phyloP scores from a whole-genome alignment of 2,113 vertebrate species.

The Silurus asotus region DNA sequence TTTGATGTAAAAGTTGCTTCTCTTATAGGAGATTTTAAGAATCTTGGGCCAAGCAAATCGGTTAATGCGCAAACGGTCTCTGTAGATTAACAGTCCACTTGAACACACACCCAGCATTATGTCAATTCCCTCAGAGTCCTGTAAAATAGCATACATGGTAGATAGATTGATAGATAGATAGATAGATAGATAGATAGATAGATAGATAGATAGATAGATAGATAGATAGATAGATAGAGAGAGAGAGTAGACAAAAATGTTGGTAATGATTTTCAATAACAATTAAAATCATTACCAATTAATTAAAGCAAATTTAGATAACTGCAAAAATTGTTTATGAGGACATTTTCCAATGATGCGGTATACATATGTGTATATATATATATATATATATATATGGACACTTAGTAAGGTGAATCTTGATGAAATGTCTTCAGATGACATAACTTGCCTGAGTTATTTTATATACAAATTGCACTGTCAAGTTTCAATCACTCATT shows the following conservation, averaged over 20 bases:
- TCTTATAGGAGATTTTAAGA: slow-evolving; percentile 98
- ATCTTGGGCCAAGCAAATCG: slow-evolving; percentile 99
- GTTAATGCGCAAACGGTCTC: slow-evolving; percentile 96
- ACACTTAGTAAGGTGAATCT: background rate
- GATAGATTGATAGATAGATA: too few relatives aligned
- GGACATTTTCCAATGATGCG: background rate
- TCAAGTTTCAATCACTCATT: background rate
- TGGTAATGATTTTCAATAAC: too few relatives aligned
- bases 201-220: too few relatives aligned
- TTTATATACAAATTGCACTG: background rate
- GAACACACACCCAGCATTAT: slow-evolving; percentile 98
- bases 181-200: too few relatives aligned
- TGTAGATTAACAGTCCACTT: slow-evolving; percentile 95
- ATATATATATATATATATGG: too few relatives aligned
- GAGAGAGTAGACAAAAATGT: background rate
- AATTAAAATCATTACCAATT: too few relatives aligned
- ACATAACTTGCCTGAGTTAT: background rate
- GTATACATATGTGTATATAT: too few relatives aligned
- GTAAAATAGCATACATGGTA: slow-evolving; percentile 24
- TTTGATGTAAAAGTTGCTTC: slow-evolving; percentile 99
- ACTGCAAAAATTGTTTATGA: background rate
- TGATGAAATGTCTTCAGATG: background rate
- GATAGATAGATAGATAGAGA: background rate
- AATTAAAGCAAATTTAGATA: background rate
- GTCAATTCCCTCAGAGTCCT: slow-evolving; percentile 98